Base-by-base conservation (phyloP, 2,888 invertebrate species). In the Pherbina coryleti region DNA sequence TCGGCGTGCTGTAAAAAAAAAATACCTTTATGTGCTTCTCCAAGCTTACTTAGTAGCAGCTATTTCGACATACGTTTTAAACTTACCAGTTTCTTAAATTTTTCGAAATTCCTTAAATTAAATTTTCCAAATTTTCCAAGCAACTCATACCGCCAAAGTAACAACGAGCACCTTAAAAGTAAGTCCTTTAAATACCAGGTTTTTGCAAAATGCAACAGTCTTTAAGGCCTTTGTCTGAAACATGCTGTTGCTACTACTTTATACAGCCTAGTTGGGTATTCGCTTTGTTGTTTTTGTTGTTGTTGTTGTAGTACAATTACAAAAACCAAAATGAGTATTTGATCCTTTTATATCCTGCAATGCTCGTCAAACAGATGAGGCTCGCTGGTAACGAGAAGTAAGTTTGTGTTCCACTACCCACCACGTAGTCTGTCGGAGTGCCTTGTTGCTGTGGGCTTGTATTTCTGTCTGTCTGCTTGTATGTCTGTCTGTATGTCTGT, bases 271-370 rank as follows among this genome's bases (percentile, higher is more conserved):
- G 25, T 28, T 64, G 31, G n/a, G 11, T 22, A 0, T 31, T 17
- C 28, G 31, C 3, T 17, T 9, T 64, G 64, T 62, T 64, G 31
- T 37, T 17, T 0, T 64, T 62, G 60, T 64, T 53, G 49, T 66
- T 55, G 70, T 79, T 74, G 79, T 75, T 76, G 77, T 79, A 75
- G 79, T 78, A 77, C 78, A 78, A 73, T 62, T 62, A 69, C 69
- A 69, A 62, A 55, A 78, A 79, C 77, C 81, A 76, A 83, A 84
- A 84, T 84, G 82, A 84, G 82, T 80, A 82, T 83, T 83, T 84
- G 84, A 84, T 84, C 82, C 83, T 84, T 84, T 84, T 83, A 83
- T 85, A 86, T 82, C 83, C 82, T 78, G 49, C 79, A 82, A 80
- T 83, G 82, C 81, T 81, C 81, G 81, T 80, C 82, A 82, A 82